Base-by-base conservation (phyloP, 1,140 invertebrate genomes). In the Lepidurus packardi region DNA sequence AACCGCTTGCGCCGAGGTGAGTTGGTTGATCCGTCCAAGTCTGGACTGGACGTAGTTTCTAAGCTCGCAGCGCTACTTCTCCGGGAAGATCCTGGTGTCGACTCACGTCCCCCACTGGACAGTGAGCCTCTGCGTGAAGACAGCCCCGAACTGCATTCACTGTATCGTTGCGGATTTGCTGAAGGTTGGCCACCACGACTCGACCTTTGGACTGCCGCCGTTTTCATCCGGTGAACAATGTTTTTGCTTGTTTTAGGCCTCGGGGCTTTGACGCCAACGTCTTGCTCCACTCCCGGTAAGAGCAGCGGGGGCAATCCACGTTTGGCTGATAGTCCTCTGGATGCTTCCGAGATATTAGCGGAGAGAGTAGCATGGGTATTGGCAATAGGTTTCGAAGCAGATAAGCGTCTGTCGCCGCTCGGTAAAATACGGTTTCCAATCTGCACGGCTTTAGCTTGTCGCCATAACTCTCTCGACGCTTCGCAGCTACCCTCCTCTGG, bases 401-500 rank as follows among this genome's bases (percentile, higher is more conserved):
- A 75, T 43, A 43, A 41, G 34, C 74, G 43, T 24, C 34, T 75
- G 16, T 43, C 34, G 25, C 74, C 43, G 6, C 43, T 24, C 8
- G 41, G 43, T 47, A 78, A 7, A 45, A 78, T 76, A 21, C 75
- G n/a, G 76, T 53, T 47, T 21, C 47, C 79, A 25, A 74, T 43
- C 21, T 80, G 43, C 16, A 79, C 76, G 24, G 44, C 65, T 74
- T 80, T 73, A 21, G 76, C 75, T 43, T 78, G 78, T 45, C 79
- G 77, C 79, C 79, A 80, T 44, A 80, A 73, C 73, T 80, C 79
- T n/a, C 77, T 44, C 13, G 79, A 79, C 11, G 75, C 43, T 44
- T 53, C 75, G 21, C 76, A 44, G 24, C 47, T 74, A 24, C 76
- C 79, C 75, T 80, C 79, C 43, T 80, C 79, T 3, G 79, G 44